Percentiles rank a stretch among this genome's conserved stretches.
Conservation (phyloP, 2,797 vertebrate genomes). For the Onychomys arenicola region DNA sequence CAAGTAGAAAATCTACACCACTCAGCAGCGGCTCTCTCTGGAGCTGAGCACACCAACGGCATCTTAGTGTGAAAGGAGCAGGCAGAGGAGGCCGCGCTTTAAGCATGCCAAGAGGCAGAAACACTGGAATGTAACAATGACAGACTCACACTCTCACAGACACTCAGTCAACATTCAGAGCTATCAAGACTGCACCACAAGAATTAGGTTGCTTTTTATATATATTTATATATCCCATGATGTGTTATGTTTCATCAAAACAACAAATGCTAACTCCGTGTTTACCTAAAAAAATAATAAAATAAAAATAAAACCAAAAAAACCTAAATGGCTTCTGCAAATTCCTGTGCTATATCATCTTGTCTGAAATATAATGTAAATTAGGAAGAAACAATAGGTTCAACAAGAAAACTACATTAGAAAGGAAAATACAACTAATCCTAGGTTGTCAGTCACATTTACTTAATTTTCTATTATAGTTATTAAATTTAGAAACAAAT, state of each 20-base stretch:
- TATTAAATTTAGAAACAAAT: constrained; percentile 79
- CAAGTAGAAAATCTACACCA: constrained; percentile 98
- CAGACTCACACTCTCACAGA: constrained; percentile 91
- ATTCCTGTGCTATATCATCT: constrained; percentile 82
- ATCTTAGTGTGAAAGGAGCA: constrained; percentile 91
- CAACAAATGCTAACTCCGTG: constrained; percentile 84
- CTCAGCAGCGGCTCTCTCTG: constrained; percentile 96
- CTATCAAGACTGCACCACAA: constrained; percentile 89
- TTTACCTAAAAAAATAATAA: constrained; percentile 79
- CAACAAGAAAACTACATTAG: neutral
- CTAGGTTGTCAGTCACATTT: constrained; percentile 69
- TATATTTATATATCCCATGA: constrained; percentile 93
- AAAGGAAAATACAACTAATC: neutral
- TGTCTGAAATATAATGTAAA: constrained; percentile 78
- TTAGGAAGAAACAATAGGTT: constrained; percentile 77
- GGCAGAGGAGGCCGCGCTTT: constrained; percentile 91
- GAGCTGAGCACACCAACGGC: constrained; percentile 94
- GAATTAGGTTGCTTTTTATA: constrained; percentile 88
- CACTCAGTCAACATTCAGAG: constrained; percentile 92
- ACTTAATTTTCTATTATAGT: constrained; percentile 70
- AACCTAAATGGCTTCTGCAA: constrained; percentile 86
- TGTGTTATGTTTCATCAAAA: constrained; percentile 86
- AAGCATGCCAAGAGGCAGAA: constrained; percentile 94
- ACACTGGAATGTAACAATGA: constrained; percentile 99
- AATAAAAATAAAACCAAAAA: constrained; percentile 75